Evolutionary conservation across 2,113 vertebrate genomes (phyloP).

Genomic region (Malaclemys terrapin): DNA sequence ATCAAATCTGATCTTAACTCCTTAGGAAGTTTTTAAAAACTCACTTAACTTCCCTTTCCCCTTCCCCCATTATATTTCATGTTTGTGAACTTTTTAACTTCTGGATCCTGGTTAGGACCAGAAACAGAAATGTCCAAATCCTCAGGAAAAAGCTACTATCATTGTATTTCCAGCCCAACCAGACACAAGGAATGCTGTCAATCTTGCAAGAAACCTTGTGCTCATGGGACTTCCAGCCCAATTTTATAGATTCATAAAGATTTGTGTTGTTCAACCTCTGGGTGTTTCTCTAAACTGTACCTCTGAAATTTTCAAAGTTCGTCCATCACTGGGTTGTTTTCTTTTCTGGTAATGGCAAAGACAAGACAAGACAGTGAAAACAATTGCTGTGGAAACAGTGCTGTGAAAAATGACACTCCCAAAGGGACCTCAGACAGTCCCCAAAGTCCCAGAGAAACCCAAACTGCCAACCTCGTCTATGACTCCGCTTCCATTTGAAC

Average conservation of each 20-base stretch:
- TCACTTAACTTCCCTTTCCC: conserved; percentile 39
- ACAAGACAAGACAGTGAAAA: not conserved
- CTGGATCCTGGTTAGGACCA: not conserved
- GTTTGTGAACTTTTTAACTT: not conserved
- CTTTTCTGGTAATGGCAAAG: not conserved
- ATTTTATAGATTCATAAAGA: not conserved
- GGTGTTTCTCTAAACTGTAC: not conserved
- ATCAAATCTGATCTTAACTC: conserved; percentile 31
- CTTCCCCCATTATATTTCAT: not conserved
- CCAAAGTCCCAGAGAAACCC: accelerated
- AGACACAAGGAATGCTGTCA: not conserved
- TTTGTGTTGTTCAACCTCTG: not conserved
- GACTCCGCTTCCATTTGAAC: not conserved
- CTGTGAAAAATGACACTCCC: not conserved
- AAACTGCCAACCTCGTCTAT: not conserved
- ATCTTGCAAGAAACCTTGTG: not conserved
- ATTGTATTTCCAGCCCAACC: not conserved
- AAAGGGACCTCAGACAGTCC: not conserved
- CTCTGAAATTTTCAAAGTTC: conserved; percentile 16
- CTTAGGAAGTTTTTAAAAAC: conserved; percentile 26
- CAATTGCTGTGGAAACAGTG: not conserved
- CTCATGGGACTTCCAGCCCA: not conserved
- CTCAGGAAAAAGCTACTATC: not conserved
- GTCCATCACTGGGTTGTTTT: not conserved
- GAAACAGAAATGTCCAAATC: conserved; percentile 7